These are phyloP conservation scores for Lepidurus packardi DNA, from an alignment of 1,140 invertebrate species.

Conservation along the genomic window DNA sequence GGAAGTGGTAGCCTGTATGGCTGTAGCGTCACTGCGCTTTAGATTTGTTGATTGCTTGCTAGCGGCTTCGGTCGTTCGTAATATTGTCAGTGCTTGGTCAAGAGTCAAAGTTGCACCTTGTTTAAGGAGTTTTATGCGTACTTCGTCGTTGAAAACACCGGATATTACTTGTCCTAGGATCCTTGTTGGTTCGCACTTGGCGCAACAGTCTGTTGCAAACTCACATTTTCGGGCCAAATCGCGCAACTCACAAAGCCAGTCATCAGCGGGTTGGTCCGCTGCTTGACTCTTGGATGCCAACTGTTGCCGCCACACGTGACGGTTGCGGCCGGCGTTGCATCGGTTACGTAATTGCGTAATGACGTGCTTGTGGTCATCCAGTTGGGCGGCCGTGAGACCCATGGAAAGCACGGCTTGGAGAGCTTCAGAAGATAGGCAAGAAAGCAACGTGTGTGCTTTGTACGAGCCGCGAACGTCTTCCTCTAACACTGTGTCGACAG, in stretches of 20 bases:
- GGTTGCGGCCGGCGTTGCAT: constrained; percentile 22
- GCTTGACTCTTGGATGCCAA: constrained; percentile 6
- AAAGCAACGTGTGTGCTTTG: constrained; percentile 6
- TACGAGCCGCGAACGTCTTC: not conserved
- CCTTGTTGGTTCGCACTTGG: not conserved
- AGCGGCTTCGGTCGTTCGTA: not conserved
- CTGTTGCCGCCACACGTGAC: constrained; percentile 22
- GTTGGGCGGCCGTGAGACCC: not conserved
- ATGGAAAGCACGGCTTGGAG: not conserved
- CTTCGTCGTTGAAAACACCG: constrained; percentile 2
- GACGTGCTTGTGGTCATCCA: not conserved
- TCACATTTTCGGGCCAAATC: constrained; percentile 14
- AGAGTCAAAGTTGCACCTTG: not conserved
- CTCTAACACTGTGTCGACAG: not conserved
- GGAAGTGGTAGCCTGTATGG: not conserved
- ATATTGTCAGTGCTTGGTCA: not conserved
- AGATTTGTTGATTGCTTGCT: not conserved
- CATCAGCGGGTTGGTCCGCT: not conserved
- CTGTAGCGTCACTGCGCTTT: not conserved
- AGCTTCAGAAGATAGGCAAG: constrained; percentile 10
- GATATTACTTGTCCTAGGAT: not conserved
- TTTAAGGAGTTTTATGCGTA: not conserved
- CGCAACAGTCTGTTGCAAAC: constrained; percentile 20
- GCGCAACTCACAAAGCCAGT: constrained; percentile 28
- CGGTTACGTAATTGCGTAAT: constrained; percentile 13